Conservation (phyloP, 2,113 vertebrate genomes). For the Sceloporus undulatus region DNA sequence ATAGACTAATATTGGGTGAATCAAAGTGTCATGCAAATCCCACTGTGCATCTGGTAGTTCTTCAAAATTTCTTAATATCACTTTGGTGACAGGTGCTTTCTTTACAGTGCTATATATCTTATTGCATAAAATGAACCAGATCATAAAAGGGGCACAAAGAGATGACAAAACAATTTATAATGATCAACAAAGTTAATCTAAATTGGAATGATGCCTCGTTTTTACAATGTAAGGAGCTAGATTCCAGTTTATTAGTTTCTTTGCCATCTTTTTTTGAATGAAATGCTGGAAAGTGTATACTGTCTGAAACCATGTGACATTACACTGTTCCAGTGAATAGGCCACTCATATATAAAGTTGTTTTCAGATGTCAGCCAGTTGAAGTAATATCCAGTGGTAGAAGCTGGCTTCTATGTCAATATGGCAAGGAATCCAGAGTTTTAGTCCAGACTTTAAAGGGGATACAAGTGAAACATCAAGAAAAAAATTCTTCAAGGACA, state of each 20-base stretch:
- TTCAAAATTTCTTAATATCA: constrained; percentile 36
- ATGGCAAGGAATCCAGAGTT: too few relatives aligned
- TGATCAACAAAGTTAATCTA: not conserved
- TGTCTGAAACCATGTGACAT: not conserved
- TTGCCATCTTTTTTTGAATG: too few relatives aligned
- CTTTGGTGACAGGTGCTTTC: not conserved
- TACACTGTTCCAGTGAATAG: not conserved
- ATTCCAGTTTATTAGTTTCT: not conserved
- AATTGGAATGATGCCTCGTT: not conserved
- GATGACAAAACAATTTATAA: not conserved
- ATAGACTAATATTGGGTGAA: constrained; percentile 55
- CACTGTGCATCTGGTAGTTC: constrained; percentile 51
- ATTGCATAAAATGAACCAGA: not conserved
- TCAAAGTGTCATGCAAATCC: constrained; percentile 38
- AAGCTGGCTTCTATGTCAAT: not conserved
- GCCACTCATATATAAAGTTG: not conserved
- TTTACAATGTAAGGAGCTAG: not conserved
- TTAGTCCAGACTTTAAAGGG: too few relatives aligned
- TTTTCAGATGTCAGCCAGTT: not conserved
- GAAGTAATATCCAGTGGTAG: too few relatives aligned
- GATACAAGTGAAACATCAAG: too few relatives aligned
- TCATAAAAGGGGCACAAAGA: not conserved
- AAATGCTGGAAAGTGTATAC: not conserved
- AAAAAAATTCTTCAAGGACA: too few relatives aligned
- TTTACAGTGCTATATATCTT: not conserved